Conservation (phyloP, 2,888 invertebrate species). For the Scaptodrosophila latifasciaeformis region DNA sequence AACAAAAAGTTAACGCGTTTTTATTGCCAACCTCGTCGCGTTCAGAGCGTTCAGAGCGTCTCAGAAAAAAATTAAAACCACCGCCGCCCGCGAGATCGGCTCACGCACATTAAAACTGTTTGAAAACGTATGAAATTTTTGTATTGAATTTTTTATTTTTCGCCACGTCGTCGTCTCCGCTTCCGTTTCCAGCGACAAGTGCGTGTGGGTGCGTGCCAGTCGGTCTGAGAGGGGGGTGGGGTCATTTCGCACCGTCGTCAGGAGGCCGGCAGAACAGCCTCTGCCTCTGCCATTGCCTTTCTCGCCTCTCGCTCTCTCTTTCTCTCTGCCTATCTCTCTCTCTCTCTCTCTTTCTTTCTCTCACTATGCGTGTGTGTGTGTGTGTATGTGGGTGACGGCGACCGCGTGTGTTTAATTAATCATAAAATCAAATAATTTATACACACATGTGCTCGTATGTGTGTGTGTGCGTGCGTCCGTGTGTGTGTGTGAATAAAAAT, state of each 20-base stretch:
- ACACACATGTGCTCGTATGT: constrained; percentile 4
- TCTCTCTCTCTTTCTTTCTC: too few relatives aligned
- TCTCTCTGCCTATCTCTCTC: too few relatives aligned
- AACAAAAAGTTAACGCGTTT: constrained; percentile 34
- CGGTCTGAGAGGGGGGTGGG: neutral
- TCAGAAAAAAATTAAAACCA: neutral
- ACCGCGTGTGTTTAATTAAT: constrained; percentile 65
- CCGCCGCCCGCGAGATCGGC: constrained; percentile 17
- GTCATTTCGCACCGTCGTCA: constrained; percentile 4
- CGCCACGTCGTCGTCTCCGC: constrained; percentile 10
- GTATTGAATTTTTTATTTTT: constrained; percentile 27
- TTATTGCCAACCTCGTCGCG: constrained; percentile 32
- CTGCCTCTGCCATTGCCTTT: too few relatives aligned
- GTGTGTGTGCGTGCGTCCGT: constrained; percentile 7
- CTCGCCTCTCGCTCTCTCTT: too few relatives aligned
- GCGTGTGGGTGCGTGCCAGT: constrained; percentile 17
- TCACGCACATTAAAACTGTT: constrained; percentile 49
- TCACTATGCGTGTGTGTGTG: neutral
- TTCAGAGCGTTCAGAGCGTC: neutral
- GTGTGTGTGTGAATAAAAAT: constrained; percentile 8
- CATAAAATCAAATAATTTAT: constrained; percentile 50
- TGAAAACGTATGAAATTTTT: too few relatives aligned
- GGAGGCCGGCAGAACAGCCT: too few relatives aligned
- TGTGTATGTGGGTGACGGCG: constrained; percentile 28
- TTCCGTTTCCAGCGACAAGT: constrained; percentile 33